Base-by-base conservation (phyloP, 1,140 invertebrate genomes). In the Akabosia matsudoensis region DNA sequence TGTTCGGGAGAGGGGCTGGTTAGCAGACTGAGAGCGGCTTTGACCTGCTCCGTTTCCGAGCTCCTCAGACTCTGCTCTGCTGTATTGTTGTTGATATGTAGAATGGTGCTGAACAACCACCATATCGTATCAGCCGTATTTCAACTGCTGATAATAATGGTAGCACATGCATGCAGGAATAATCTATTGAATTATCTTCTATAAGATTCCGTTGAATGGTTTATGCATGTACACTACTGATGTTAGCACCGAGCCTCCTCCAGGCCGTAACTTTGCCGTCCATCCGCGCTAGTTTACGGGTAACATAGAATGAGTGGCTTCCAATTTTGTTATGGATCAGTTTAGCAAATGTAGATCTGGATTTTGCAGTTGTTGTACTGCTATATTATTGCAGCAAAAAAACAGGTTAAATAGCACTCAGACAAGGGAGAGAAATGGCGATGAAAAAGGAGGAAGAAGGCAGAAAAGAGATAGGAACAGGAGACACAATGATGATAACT, bases 1-100 rank as follows among this genome's bases (percentile, higher is more conserved):
- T 78, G 51, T 75, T 51, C 52, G 64, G 28, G 34, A 22, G 24
- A 61, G 24, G 54, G 54, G 54, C 54, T 61, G 14, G 54, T 7
- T 28, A n/a, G 73, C 73, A 73, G 76, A 73, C 72, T 70, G 77
- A 75, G 75, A 74, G 72, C 74, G 77, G 74, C 73, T 78, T 45
- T 75, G 74, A 78, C 73, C 77, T 75, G 67, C 77, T 76, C 74
- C 74, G 74, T 76, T 37, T 72, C 74, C 73, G 34, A 75, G 74
- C 74, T 74, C 77, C 71, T 73, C 28, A 75, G 74, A 70, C 33
- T 74, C 77, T 70, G 13, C 24, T 61, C 24, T 61, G 13, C 24
- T 61, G 24, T 24, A 61, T 22, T 61, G 7, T 10, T 61, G 54
- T 16, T 22, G 54, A 61, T 61, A n/a, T n/a, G n/a, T n/a, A n/a